phyloP scores from a whole-genome alignment of 2,113 vertebrate genomes.

The Heteronetta atricapilla region DNA sequence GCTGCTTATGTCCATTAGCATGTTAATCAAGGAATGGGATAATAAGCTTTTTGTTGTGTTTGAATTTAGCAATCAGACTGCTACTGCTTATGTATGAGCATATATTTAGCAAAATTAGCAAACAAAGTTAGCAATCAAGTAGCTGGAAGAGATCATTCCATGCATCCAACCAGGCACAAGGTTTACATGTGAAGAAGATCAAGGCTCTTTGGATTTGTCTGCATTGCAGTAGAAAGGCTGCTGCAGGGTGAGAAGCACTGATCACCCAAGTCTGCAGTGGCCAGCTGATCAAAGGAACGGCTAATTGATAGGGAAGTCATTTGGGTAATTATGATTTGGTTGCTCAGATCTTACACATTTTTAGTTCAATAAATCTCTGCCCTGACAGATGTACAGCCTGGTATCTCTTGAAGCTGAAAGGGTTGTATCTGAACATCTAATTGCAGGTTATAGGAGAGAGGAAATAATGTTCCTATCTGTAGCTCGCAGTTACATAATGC shows the following conservation, averaged over 20 bases:
- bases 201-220: neutral
- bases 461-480: neutral
- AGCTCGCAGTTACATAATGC: neutral
- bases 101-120: neutral
- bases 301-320: neutral
- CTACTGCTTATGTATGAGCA: neutral
- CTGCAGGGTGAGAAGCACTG: neutral
- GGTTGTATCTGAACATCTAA: neutral
- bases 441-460: neutral
- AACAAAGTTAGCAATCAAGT: neutral
- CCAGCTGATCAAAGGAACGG: neutral
- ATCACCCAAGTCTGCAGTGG: neutral
- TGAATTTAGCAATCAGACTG: conserved; percentile 3
- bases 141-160: neutral
- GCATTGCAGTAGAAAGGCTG: neutral
- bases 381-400: neutral
- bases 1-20: neutral
- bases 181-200: neutral
- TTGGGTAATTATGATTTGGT: neutral
- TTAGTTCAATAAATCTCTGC: neutral
- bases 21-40: neutral
- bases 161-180: neutral
- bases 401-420: neutral
- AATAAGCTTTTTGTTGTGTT: neutral
- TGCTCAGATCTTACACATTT: neutral